Conservation (phyloP, 2,797 vertebrate species). For the Tarsius wallacei region DNA sequence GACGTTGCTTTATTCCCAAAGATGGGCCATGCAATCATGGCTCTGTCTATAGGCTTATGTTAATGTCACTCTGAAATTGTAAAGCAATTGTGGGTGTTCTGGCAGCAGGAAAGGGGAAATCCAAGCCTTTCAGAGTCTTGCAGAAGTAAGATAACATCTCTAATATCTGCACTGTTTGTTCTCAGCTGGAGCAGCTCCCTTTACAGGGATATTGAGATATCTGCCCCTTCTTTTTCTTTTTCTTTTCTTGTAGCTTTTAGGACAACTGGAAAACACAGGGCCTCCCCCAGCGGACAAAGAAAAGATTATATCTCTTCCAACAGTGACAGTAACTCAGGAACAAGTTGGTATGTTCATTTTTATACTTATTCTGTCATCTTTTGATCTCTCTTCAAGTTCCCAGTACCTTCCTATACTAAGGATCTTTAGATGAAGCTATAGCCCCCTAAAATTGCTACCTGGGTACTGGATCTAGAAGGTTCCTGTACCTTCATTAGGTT, state of each 20-base stretch:
- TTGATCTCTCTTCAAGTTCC: slow-evolving; percentile 14
- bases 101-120: not conserved
- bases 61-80: slow-evolving; percentile 24
- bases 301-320: slow-evolving; percentile 97
- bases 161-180: slow-evolving; percentile 15
- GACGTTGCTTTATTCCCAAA: slow-evolving; percentile 61
- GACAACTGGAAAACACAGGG: slow-evolving; percentile 97
- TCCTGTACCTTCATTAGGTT: not conserved
- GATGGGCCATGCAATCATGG: not conserved
- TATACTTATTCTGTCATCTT: not conserved
- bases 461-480: not conserved
- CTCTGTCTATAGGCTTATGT: slow-evolving; percentile 7
- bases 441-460: not conserved
- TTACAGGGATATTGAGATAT: not conserved
- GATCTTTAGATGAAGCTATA: not conserved
- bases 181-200: slow-evolving; percentile 38
- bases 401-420: not conserved
- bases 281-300: slow-evolving; percentile 98
- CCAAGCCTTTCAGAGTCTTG: not conserved
- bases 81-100: not conserved
- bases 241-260: slow-evolving; percentile 93
- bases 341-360: slow-evolving; percentile 92
- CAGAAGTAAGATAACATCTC: slow-evolving; percentile 47
- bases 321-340: slow-evolving; percentile 97
- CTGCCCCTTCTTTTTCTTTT: slow-evolving; percentile 14